Percentiles rank a stretch among this genome's conserved stretches.
Evolutionary conservation across 2,113 vertebrate species (phyloP).

Genomic region (Aspidoscelis tigris): DNA sequence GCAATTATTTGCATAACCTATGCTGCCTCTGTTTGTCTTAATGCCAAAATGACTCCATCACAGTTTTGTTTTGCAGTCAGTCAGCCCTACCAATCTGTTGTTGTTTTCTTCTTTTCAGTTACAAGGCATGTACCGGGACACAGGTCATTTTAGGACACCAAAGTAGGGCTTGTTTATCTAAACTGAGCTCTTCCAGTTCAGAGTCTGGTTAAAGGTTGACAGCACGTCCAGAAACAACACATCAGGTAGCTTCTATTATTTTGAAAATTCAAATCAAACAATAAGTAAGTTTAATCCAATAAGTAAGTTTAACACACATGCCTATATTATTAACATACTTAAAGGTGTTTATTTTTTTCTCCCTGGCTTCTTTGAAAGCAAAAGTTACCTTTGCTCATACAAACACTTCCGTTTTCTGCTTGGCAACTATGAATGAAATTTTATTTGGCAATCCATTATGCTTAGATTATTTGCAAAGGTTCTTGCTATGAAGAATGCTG

Average conservation of each 20-base stretch:
- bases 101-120: conserved; percentile 47
- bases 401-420: conserved; percentile 74
- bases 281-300: conserved; percentile 20
- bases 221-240: conserved; percentile 48
- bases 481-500: conserved; percentile 64
- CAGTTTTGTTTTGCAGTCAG: conserved; percentile 25
- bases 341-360: conserved; percentile 69
- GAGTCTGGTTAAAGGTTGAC: conserved; percentile 49
- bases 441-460: conserved; percentile 72
- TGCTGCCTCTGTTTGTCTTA: background rate
- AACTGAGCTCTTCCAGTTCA: conserved; percentile 56
- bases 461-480: conserved; percentile 60
- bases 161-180: conserved; percentile 65
- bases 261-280: conserved; percentile 50
- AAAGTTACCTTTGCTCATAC: conserved; percentile 68
- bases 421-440: conserved; percentile 66
- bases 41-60: background rate
- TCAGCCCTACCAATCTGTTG: conserved; percentile 38
- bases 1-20: background rate
- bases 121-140: conserved; percentile 46
- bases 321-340: conserved; percentile 76
- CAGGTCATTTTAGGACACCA: conserved; percentile 50
- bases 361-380: conserved; percentile 73
- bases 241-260: conserved; percentile 57
- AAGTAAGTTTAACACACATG: background rate